Conservation (phyloP, 30 jellyfish, hydroid and myxozoan genomes). For the Aurelia coerulea region DNA sequence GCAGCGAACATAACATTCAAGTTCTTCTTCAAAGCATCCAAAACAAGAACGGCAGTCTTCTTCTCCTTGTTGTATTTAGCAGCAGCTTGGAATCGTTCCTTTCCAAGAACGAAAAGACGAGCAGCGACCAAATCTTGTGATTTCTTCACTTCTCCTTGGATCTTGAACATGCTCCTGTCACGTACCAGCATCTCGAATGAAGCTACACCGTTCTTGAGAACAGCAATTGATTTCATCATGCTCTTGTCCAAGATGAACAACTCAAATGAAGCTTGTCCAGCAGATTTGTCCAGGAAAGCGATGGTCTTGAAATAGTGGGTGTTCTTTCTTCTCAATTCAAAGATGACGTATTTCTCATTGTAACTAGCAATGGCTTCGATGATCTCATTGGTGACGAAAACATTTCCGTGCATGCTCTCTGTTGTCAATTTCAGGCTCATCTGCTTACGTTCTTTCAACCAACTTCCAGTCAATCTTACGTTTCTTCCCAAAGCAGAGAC, state of each 20-base stretch:
- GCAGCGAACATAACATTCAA: constrained; percentile 80
- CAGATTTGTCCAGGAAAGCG: constrained; percentile 32
- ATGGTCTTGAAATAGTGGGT: constrained; percentile 44
- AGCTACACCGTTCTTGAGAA: constrained; percentile 31
- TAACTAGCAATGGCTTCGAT: constrained; percentile 54
- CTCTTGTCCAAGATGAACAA: constrained; percentile 42
- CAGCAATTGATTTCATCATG: constrained; percentile 47
- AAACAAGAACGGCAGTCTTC: constrained; percentile 49
- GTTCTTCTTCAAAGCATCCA: constrained; percentile 74
- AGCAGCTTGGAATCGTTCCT: constrained; percentile 72
- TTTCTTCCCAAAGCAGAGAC: constrained; percentile 64
- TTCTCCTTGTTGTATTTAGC: constrained; percentile 72
- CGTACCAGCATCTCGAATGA: constrained; percentile 47
- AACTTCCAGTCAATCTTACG: constrained; percentile 46
- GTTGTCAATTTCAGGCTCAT: constrained; percentile 36
- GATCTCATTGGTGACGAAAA: constrained; percentile 33
- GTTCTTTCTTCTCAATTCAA: constrained; percentile 50
- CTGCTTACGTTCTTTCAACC: constrained; percentile 55
- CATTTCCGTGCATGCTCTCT: constrained; percentile 43
- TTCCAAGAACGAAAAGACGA: constrained; percentile 56
- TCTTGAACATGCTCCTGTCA: constrained; percentile 45
- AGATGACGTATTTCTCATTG: constrained; percentile 32
- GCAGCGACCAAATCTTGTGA: constrained; percentile 36
- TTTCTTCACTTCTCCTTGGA: constrained; percentile 49
- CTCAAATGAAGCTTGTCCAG: constrained; percentile 57